Conservation (phyloP, 2,888 invertebrate species). For the Polia nebulosa region DNA sequence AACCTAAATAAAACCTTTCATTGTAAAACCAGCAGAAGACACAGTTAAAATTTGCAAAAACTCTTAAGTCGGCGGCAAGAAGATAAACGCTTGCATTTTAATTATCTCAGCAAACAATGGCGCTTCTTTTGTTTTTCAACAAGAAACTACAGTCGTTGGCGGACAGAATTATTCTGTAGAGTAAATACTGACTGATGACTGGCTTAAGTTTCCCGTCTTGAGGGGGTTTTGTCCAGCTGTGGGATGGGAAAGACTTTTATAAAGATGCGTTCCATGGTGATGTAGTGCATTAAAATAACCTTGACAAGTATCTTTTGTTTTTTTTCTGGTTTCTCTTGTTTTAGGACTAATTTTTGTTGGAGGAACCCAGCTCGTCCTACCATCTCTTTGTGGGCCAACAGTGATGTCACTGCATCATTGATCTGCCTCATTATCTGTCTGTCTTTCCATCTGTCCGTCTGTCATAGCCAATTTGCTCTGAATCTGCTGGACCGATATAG, state of each 20-base stretch:
- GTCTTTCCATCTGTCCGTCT: too few species aligned
- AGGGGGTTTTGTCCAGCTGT: neutral
- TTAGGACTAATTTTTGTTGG: too few species aligned
- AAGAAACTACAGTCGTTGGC: conserved; percentile 47
- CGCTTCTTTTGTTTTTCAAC: conserved; percentile 51
- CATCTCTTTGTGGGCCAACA: too few species aligned
- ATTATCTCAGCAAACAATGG: conserved; percentile 55
- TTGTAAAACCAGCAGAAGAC: neutral
- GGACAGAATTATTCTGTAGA: conserved; percentile 31
- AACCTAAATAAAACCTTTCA: neutral
- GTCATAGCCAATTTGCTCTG: too few species aligned
- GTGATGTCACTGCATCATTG: too few species aligned
- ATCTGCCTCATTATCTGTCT: too few species aligned
- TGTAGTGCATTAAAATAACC: too few species aligned
- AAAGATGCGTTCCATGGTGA: neutral
- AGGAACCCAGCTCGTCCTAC: too few species aligned
- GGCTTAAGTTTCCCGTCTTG: neutral
- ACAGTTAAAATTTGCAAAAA: conserved; percentile 26
- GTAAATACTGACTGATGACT: conserved; percentile 22
- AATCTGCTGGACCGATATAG: too few species aligned
- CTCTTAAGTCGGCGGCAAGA: conserved; percentile 22
- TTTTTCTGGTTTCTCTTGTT: too few species aligned
- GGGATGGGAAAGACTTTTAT: neutral
- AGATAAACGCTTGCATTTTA: conserved; percentile 56
- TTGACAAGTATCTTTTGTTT: too few species aligned